Evolutionary conservation across 2,113 vertebrate genomes (phyloP).

Genomic region (Alaudala cheleensis): DNA sequence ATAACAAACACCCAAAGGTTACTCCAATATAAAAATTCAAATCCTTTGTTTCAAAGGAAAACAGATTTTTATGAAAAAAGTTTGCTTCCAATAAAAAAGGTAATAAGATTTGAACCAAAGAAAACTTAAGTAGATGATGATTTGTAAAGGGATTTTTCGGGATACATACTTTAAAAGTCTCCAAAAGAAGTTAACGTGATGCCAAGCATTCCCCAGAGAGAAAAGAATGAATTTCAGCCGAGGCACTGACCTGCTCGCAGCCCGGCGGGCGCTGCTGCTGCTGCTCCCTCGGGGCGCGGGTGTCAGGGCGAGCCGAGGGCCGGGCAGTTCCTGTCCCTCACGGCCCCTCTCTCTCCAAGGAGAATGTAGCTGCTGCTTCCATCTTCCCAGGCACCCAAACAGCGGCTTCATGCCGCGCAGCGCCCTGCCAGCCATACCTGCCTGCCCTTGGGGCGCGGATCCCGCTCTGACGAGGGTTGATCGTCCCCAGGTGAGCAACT

Average conservation of each 20-base stretch:
- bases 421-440: rapidly evolving
- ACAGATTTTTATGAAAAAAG: background rate
- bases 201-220: background rate
- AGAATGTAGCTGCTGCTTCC: rapidly evolving
- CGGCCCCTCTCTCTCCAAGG: rapidly evolving
- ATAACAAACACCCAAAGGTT: background rate
- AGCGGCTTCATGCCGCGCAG: rapidly evolving
- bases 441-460: background rate
- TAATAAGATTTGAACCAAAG: background rate
- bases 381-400: too few species aligned
- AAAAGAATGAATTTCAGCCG: too few species aligned
- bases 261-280: rapidly evolving
- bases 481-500: background rate
- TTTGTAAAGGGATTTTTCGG: background rate
- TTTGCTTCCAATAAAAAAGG: background rate
- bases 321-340: rapidly evolving
- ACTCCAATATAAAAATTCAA: background rate
- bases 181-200: rapidly evolving
- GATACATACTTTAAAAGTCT: background rate
- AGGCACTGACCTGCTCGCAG: background rate
- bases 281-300: rapidly evolving
- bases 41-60: background rate
- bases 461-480: rapidly evolving
- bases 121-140: background rate
- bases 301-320: background rate